phyloP scores from a whole-genome alignment of 2,888 invertebrate species.

The Drosophila heteroneura region DNA sequence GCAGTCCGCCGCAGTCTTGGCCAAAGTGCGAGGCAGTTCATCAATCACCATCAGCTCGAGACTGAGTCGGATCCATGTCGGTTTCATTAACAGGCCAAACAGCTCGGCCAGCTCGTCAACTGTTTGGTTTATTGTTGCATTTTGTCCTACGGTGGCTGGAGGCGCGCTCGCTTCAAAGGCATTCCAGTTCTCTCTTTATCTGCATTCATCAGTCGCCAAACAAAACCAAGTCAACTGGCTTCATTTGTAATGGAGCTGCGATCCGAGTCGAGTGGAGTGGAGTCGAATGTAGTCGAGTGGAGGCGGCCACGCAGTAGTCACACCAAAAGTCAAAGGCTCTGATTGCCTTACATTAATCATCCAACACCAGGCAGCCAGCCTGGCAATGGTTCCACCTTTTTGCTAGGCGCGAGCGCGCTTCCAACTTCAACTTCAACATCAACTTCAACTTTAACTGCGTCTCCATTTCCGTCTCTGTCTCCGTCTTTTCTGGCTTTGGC shows the following conservation, averaged over 20 bases:
- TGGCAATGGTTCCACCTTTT: conserved; percentile 16
- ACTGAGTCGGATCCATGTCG: conserved; percentile 32
- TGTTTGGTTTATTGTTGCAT: conserved; percentile 75
- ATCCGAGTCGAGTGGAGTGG: not conserved
- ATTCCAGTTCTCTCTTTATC: conserved; percentile 71
- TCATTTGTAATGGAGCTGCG: conserved; percentile 76
- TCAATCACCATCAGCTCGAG: conserved; percentile 63
- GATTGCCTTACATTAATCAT: conserved; percentile 77
- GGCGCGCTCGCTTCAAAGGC: conserved; percentile 73
- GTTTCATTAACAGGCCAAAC: conserved; percentile 69
- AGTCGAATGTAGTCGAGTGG: conserved; percentile 42
- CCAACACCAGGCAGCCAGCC: conserved; percentile 6
- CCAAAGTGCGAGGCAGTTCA: conserved; percentile 51
- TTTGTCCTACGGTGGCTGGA: conserved; percentile 63
- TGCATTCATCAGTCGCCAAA: conserved; percentile 81
- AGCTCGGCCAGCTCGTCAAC: conserved; percentile 67
- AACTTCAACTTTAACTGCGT: not conserved
- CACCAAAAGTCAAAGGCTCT: conserved; percentile 67
- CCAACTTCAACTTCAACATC: conserved; percentile 11
- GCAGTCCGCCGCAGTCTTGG: conserved; percentile 6
- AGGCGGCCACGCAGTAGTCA: conserved; percentile 76
- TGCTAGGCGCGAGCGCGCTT: conserved; percentile 33
- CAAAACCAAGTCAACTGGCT: conserved; percentile 80
- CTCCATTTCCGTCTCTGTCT: conserved; percentile 2
- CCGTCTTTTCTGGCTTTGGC: not conserved